phyloP scores from a whole-genome alignment of 2,888 invertebrate species.

The Aleiodes alternator region DNA sequence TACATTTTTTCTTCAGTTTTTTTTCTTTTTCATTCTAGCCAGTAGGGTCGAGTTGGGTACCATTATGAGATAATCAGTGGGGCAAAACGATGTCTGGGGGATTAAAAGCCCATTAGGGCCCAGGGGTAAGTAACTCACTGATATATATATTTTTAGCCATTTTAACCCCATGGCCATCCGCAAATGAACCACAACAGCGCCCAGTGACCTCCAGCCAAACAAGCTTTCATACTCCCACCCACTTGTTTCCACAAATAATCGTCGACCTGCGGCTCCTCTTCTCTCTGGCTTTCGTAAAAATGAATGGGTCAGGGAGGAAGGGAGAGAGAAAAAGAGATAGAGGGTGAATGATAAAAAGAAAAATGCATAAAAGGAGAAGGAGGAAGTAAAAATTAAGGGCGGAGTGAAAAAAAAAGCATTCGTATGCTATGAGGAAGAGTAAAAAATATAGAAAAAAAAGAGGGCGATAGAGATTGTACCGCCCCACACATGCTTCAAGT shows the following conservation, averaged over 20 bases:
- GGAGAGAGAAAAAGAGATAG: background rate
- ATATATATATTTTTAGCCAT: constrained; percentile 35
- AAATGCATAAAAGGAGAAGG: background rate
- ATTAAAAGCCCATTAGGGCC: constrained; percentile 41
- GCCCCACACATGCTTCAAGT: background rate
- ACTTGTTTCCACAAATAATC: constrained; percentile 37
- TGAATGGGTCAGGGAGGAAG: background rate
- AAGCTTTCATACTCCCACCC: constrained; percentile 28
- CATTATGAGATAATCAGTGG: constrained; percentile 41
- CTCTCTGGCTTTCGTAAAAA: constrained; percentile 26
- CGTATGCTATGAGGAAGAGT: background rate
- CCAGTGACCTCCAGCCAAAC: constrained; percentile 24
- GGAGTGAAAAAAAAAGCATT: constrained; percentile 36
- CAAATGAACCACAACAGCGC: constrained; percentile 40
- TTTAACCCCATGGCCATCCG: constrained; percentile 16
- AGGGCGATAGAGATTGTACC: constrained; percentile 1
- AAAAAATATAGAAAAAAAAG: background rate
- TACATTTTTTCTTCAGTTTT: constrained; percentile 7
- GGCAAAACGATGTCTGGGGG: constrained; percentile 31
- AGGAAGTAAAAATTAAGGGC: constrained; percentile 28
- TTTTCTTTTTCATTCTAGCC: constrained; percentile 11
- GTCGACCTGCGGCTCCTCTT: constrained; percentile 26
- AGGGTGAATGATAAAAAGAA: background rate
- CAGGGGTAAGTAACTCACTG: constrained; percentile 37
- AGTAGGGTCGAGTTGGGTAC: constrained; percentile 18